A percentile compares a stretch with the other conserved stretches of the same genome.
Conservation (phyloP, 2,113 vertebrate genomes). For the Plestiodon gilberti region DNA sequence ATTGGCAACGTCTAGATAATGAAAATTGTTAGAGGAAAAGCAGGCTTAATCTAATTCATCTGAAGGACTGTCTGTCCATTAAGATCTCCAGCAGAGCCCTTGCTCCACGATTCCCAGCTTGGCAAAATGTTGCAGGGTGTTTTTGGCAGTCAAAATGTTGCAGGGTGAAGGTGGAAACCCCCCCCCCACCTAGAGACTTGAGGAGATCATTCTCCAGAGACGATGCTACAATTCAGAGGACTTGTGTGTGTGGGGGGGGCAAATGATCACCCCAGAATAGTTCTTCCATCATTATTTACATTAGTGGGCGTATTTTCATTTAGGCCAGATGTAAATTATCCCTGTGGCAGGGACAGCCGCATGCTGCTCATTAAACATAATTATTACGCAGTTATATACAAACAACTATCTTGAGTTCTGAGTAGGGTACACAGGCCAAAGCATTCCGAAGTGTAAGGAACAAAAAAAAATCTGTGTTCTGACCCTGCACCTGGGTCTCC, state of each 20-base stretch:
- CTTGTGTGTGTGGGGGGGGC: background rate
- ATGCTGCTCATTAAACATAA: constrained; percentile 66
- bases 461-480: background rate
- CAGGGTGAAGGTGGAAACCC: too few species aligned
- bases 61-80: too few species aligned
- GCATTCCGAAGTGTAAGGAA: background rate
- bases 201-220: background rate
- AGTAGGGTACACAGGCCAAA: constrained; percentile 47
- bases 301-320: constrained; percentile 25
- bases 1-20: background rate
- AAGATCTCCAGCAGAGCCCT: too few species aligned
- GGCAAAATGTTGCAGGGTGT: too few species aligned
- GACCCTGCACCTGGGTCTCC: constrained; percentile 43
- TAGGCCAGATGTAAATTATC: constrained; percentile 34
- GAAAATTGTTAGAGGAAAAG: background rate
- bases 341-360: constrained; percentile 33
- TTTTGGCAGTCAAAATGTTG: too few species aligned
- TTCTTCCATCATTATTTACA: constrained; percentile 20
- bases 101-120: too few species aligned
- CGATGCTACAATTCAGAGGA: background rate
- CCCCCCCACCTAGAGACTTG: too few species aligned
- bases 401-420: constrained; percentile 21
- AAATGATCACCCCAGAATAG: constrained; percentile 2
- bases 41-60: too few species aligned
- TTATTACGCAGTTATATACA: constrained; percentile 46